Evolutionary conservation across 2,113 vertebrate species (phyloP), one percentile per base, ranked within the genome.

Genomic region (Leucoraja erinaceus): DNA sequence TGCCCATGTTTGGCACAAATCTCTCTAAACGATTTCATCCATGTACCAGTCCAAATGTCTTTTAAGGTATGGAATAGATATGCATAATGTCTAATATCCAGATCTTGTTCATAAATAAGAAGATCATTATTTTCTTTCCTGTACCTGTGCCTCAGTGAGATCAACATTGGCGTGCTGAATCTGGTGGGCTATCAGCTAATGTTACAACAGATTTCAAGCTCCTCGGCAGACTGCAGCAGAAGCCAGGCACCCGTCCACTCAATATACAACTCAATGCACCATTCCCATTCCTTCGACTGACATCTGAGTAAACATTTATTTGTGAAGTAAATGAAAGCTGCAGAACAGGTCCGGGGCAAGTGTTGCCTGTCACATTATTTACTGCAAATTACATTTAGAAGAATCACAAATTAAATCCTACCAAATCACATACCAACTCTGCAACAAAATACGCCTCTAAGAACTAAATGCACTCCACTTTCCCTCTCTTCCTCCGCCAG

Each of bases 301-400:
- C 54, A 25, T 59, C 59, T 61, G 59, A 25, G 25, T 61, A 59
- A 86, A 16, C 81, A 86, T 86, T 86, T 86, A n/a, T 86, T 59
- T 59, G 22, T n/a, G 25, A n/a, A 86, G 81, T 86, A 86, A 86
- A 47, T 47, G 38, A 47, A 47, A 47, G 38, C 56, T 86, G 20
- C 81, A 59, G 4, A 86, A 59, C 81, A 86, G 81, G n/a, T 56
- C 59, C 81, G 61, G 28, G 61, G 81, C 81, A 86, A 59, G 54
- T 59, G 59, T 25, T n/a, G 22, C 5, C 59, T 86, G 25, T 59
- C 54, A 61, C 56, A 61, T 86, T 4, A 61, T 86, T 86, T 86
- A 86, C 81, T 86, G 81, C 54, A 86, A 86, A 86, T 86, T 86
- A 86, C 59, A 86, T 28, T 61, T n/a, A 86, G 66, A 86, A 63